Percentiles rank a stretch among this genome's conserved stretches.
Conservation (phyloP, 2,113 vertebrate genomes). For the Porphyrio hochstetteri region DNA sequence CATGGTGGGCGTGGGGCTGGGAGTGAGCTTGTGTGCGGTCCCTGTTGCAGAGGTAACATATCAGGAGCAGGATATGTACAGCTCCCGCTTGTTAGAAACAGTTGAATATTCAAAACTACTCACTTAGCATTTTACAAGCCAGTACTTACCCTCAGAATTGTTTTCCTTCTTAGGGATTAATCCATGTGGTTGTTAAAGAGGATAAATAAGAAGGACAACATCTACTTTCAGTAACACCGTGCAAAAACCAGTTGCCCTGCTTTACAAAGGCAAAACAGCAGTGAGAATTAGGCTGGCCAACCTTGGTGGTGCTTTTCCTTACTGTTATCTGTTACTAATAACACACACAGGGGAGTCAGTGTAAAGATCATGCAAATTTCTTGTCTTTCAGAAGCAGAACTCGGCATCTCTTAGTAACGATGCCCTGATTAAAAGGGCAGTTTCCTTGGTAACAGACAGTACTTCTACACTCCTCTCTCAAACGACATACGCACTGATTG, state of each 20-base stretch:
- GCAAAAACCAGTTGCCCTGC: background rate
- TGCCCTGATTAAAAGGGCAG: conserved; percentile 74
- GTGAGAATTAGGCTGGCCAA: no score
- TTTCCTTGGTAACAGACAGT: conserved; percentile 80
- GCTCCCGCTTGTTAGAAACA: accelerated
- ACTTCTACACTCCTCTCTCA: conserved; percentile 81
- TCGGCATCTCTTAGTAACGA: conserved; percentile 73
- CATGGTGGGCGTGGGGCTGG: conserved; percentile 64
- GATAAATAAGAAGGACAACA: background rate
- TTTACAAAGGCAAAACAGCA: background rate
- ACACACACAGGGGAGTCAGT: accelerated
- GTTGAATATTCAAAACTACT: accelerated
- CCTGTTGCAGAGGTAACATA: conserved; percentile 74
- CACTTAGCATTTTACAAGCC: background rate
- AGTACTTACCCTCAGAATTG: background rate
- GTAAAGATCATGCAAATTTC: no score
- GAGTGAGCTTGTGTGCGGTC: conserved; percentile 73
- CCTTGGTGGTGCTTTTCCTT: background rate
- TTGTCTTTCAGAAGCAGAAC: conserved; percentile 75
- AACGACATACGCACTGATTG: conserved; percentile 77
- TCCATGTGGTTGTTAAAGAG: background rate
- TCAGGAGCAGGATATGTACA: accelerated
- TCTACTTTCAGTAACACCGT: background rate
- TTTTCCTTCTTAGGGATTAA: background rate
- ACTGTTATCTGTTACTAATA: accelerated